A percentile compares a stretch with the other conserved stretches of the same genome.
These are phyloP conservation scores for Zelostemma sp. DNA, from an alignment of 1,140 invertebrate genomes.

Conservation along the genomic window DNA sequence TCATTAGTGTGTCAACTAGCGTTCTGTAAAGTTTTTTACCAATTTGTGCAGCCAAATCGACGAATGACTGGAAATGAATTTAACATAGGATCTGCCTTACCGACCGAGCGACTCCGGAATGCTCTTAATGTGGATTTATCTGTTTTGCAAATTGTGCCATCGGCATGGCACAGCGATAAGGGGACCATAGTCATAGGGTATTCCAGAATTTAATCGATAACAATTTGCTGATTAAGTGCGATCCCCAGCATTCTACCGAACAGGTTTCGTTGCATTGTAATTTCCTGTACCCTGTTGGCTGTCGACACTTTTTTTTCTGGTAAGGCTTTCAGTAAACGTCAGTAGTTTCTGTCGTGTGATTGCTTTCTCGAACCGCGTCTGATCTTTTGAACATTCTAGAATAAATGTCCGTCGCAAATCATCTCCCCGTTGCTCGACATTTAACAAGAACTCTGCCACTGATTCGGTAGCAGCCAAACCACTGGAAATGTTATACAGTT, in stretches of 20 bases:
- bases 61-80: too few relatives aligned
- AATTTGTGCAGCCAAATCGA: too few relatives aligned
- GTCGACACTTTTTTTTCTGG: conserved; percentile 24
- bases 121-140: too few relatives aligned
- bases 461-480: conserved; percentile 21
- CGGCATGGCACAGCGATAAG: conserved; percentile 53
- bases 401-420: conserved; percentile 24
- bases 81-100: too few relatives aligned
- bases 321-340: conserved; percentile 12
- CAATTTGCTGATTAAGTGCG: conserved; percentile 37
- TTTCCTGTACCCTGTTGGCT: conserved; percentile 31
- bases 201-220: conserved; percentile 28
- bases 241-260: conserved; percentile 37
- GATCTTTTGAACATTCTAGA: conserved; percentile 15
- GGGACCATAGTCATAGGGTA: conserved; percentile 24
- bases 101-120: too few relatives aligned
- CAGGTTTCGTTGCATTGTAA: conserved; percentile 48
- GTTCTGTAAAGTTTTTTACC: too few relatives aligned
- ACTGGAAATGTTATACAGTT: conserved; percentile 34
- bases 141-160: conserved; percentile 54
- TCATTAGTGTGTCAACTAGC: too few relatives aligned
- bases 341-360: conserved; percentile 26
- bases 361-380: conserved; percentile 23
- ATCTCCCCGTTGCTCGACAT: conserved; percentile 26
- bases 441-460: conserved; percentile 22